Evolutionary conservation across 2,113 vertebrate species (phyloP), one percentile per base, ranked within the genome.

Genomic region (Lagopus leucura): DNA sequence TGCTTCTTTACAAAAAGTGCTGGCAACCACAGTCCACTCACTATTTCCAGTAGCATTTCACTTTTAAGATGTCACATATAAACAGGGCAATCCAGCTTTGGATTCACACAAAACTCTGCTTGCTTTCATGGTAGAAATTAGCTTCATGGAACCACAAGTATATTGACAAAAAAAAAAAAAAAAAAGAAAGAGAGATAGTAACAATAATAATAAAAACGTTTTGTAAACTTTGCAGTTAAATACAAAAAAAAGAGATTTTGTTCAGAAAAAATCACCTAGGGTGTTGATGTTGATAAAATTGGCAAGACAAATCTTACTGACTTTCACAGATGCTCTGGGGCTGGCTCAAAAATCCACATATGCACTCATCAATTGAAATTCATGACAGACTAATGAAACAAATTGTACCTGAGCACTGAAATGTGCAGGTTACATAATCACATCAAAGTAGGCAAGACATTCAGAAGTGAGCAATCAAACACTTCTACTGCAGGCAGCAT

Each of bases 341-440:
- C 16, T 81, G 52, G 36, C 57, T 69, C 30, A 63, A 25, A 30
- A 86, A 76, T n/a, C 22, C 36, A 18, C 16, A 69, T 13, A n/a
- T 32, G 32, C 28, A 38, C 17, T 52, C 28, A 57, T 10, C 58
- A 67, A 40, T 1, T 66, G 65, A 70, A 47, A 86, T 58, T 58
- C 3, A 8, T 71, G 73, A 88, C 64, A 89, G 63, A 76, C 76
- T 88, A 94, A 92, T 66, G 57, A 81, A 78, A 79, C 50, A 91
- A 81, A 77, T 73, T 67, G 47, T 30, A 70, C 54, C 55, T 16
- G n/a, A 81, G 74, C 86, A 74, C 52, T 36, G 77, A 61, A 86
- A 74, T 58, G 24, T 21, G 32, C 69, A 65, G 88, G 76, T 57
- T 80, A 78, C 42, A 58, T 67, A 72, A 92, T 43, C 67, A 78